Conservation (phyloP, 1,140 invertebrate genomes). For the Drosophila busckii region DNA sequence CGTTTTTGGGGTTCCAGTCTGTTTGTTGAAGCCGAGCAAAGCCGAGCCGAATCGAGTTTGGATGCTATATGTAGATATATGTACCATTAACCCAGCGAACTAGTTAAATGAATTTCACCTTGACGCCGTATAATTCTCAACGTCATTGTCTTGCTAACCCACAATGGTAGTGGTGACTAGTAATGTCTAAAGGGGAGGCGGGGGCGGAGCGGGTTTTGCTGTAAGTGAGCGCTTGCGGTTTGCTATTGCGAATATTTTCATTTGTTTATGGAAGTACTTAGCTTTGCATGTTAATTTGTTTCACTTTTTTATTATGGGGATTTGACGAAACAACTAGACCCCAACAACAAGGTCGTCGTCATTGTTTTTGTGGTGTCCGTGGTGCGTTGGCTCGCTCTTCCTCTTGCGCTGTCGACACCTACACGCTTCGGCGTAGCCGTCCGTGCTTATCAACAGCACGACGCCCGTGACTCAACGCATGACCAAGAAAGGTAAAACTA, state of each 20-base stretch:
- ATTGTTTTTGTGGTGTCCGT: constrained; percentile 17
- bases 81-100: constrained; percentile 67
- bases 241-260: constrained; percentile 12
- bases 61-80: not conserved
- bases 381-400: not conserved
- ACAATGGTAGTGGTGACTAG: not conserved
- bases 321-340: not conserved
- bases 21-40: constrained; percentile 20
- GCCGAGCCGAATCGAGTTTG: constrained; percentile 8
- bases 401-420: constrained; percentile 29
- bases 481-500: constrained; percentile 72
- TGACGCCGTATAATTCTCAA: constrained; percentile 59
- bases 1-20: too few relatives aligned
- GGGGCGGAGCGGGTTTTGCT: not conserved
- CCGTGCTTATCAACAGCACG: constrained; percentile 53
- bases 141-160: constrained; percentile 61
- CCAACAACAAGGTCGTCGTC: constrained; percentile 25
- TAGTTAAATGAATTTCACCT: constrained; percentile 70
- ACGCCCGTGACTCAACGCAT: constrained; percentile 64
- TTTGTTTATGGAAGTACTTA: too few relatives aligned
- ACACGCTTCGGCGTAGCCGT: constrained; percentile 27
- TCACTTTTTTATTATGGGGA: too few relatives aligned
- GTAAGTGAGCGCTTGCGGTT: constrained; percentile 52
- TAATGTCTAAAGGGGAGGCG: not conserved
- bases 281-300: constrained; percentile 4